phyloP scores from a whole-genome alignment of 2,888 invertebrate genomes.

The Hartigia nigra region DNA sequence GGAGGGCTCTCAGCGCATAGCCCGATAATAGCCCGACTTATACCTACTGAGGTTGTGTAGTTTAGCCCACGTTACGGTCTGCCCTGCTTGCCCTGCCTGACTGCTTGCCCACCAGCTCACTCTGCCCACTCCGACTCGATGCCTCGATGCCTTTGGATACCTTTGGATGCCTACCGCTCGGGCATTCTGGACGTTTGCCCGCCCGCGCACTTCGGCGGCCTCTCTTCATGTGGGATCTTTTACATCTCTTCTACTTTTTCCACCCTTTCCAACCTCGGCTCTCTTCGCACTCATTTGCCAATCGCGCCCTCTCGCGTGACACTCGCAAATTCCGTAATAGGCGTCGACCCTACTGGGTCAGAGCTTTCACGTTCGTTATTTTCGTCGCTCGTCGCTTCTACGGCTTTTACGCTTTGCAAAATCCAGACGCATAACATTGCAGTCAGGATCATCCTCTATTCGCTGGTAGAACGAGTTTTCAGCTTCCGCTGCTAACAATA shows the following conservation, averaged over 20 bases:
- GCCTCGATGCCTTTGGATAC: slow-evolving; percentile 10
- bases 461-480: background rate
- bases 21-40: slow-evolving; percentile 67
- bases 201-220: slow-evolving; percentile 25
- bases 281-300: background rate
- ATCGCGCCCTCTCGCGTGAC: slow-evolving; percentile 2
- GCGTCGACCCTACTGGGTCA: background rate
- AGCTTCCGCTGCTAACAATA: background rate
- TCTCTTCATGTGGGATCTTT: slow-evolving; percentile 21
- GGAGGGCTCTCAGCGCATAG: slow-evolving; percentile 64
- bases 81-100: slow-evolving; percentile 44
- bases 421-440: background rate
- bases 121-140: background rate
- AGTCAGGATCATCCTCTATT: background rate
- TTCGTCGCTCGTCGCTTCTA: background rate
- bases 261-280: background rate
- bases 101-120: slow-evolving; percentile 52
- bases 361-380: background rate
- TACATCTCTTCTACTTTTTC: background rate
- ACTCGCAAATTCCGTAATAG: slow-evolving; percentile 1
- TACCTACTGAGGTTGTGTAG: slow-evolving; percentile 61
- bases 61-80: slow-evolving; percentile 61
- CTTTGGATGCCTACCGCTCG: slow-evolving; percentile 11
- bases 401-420: background rate
- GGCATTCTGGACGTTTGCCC: slow-evolving; percentile 22